phyloP scores from a whole-genome alignment of 1,140 invertebrate species.

The Drosophila paulistorum region DNA sequence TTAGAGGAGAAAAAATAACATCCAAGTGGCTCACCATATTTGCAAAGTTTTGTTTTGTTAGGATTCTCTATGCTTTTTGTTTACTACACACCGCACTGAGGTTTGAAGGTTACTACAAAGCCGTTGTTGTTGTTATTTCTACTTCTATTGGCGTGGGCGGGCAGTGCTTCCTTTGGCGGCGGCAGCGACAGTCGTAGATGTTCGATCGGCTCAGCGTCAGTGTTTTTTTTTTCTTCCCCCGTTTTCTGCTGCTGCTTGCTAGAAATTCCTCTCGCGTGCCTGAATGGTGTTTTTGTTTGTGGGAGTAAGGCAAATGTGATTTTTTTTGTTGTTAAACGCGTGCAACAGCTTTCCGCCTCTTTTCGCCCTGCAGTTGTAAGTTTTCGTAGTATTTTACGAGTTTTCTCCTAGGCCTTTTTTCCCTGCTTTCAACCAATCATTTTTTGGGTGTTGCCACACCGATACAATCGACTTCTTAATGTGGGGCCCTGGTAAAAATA shows the following conservation, averaged over 20 bases:
- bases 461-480: slow-evolving; percentile 16
- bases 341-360: slow-evolving; percentile 56
- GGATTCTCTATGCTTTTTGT: slow-evolving; percentile 35
- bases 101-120: slow-evolving; percentile 37
- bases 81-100: slow-evolving; percentile 36
- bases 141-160: slow-evolving; percentile 49
- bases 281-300: slow-evolving; percentile 14
- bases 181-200: slow-evolving; percentile 44
- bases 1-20: slow-evolving; percentile 15
- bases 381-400: slow-evolving; percentile 70
- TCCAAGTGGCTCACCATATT: slow-evolving; percentile 57
- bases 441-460: slow-evolving; percentile 51
- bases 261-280: slow-evolving; percentile 32
- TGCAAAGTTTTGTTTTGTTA: slow-evolving; percentile 45
- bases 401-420: slow-evolving; percentile 51
- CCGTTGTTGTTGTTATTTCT: slow-evolving; percentile 36
- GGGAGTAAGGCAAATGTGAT: slow-evolving; percentile 28
- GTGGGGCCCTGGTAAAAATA: not conserved
- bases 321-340: slow-evolving; percentile 31
- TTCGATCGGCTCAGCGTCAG: slow-evolving; percentile 50
- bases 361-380: slow-evolving; percentile 63
- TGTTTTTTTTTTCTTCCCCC: slow-evolving; percentile 40
- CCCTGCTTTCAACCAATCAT: slow-evolving; percentile 52
- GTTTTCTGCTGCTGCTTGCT: slow-evolving; percentile 58
- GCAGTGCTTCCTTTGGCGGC: slow-evolving; percentile 61